phyloP scores from a whole-genome alignment of 2,888 invertebrate genomes.

The Endotricha flammealis region DNA sequence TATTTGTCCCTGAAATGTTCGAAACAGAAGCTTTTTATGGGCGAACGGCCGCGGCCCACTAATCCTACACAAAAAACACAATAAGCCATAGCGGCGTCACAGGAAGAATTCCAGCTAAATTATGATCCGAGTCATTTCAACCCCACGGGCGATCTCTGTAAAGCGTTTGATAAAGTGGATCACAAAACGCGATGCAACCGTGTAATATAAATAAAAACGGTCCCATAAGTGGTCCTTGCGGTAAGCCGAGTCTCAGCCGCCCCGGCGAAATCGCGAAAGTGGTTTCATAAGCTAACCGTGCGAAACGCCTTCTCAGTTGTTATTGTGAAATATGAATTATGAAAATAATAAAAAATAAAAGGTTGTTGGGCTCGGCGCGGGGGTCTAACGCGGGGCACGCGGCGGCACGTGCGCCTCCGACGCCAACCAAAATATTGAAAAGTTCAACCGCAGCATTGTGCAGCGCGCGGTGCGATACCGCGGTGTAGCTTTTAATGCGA shows the following conservation, averaged over 20 bases:
- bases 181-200: constrained; percentile 61
- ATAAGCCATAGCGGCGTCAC: constrained; percentile 58
- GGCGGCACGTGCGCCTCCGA: constrained; percentile 59
- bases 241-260: constrained; percentile 51
- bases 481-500: constrained; percentile 51
- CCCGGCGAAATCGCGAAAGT: constrained; percentile 45
- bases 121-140: constrained; percentile 67
- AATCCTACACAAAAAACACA: constrained; percentile 71
- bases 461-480: constrained; percentile 27
- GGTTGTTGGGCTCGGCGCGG: constrained; percentile 47
- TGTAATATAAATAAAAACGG: constrained; percentile 68
- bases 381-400: constrained; percentile 69
- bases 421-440: constrained; percentile 72
- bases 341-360: constrained; percentile 77
- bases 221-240: constrained; percentile 70
- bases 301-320: constrained; percentile 76
- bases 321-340: constrained; percentile 77
- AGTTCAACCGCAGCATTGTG: constrained; percentile 61
- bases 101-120: constrained; percentile 56
- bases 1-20: constrained; percentile 38
- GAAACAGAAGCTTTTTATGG: constrained; percentile 59
- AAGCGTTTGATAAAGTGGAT: constrained; percentile 76
- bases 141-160: constrained; percentile 66
- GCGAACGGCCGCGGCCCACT: constrained; percentile 49
- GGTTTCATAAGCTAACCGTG: constrained; percentile 74